Evolutionary conservation across 2,888 invertebrate species (phyloP).

Genomic region (Calephelis perditalis): DNA sequence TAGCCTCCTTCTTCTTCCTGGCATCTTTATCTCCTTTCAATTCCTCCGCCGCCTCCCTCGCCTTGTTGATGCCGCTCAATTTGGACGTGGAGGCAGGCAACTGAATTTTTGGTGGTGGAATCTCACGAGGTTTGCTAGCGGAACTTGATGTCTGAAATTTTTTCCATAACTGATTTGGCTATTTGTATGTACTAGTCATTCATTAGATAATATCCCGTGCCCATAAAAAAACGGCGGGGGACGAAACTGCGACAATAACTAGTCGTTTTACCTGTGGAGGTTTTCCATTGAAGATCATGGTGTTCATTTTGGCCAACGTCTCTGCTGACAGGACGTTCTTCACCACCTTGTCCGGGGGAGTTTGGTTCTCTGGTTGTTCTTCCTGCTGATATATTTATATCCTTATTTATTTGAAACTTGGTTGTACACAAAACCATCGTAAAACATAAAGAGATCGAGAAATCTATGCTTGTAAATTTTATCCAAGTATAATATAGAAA

Average conservation of each 20-base stretch:
- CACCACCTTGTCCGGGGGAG: slow-evolving; percentile 57
- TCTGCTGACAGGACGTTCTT: slow-evolving; percentile 49
- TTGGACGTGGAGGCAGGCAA: slow-evolving; percentile 51
- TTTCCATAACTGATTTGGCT: too few species aligned
- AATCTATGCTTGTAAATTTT: too few species aligned
- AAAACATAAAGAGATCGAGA: too few species aligned
- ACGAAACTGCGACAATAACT: neutral
- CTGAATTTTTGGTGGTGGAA: slow-evolving; percentile 38
- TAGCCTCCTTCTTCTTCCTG: slow-evolving; percentile 77
- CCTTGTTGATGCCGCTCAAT: slow-evolving; percentile 38
- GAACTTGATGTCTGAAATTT: slow-evolving; percentile 47
- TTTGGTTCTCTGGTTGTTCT: slow-evolving; percentile 44
- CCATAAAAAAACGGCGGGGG: too few species aligned
- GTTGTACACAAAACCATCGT: too few species aligned
- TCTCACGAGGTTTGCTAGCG: slow-evolving; percentile 48
- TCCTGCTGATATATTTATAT: slow-evolving; percentile 32
- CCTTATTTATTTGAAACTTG: too few species aligned
- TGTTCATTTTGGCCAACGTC: slow-evolving; percentile 60
- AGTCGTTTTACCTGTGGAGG: slow-evolving; percentile 38
- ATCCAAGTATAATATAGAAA: too few species aligned
- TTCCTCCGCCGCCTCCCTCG: slow-evolving; percentile 53
- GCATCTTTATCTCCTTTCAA: slow-evolving; percentile 62
- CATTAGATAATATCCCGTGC: too few species aligned
- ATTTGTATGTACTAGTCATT: too few species aligned
- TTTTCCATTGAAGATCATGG: slow-evolving; percentile 63